Evolutionary conservation across 2,113 vertebrate genomes (phyloP).

Genomic region (Limnothrissa miodon): DNA sequence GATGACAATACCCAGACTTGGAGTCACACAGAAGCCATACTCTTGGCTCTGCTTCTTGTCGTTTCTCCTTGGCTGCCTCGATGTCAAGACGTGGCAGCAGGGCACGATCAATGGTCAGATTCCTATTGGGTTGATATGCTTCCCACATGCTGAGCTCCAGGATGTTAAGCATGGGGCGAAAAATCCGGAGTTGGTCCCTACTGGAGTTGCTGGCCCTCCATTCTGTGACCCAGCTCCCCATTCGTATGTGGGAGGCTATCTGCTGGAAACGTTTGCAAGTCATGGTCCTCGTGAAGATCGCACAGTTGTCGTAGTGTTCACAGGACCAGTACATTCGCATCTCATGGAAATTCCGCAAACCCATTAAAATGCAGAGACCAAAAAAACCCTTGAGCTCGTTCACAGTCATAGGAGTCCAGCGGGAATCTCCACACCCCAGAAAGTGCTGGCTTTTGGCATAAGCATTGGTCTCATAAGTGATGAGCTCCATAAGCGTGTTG

Average conservation of each 20-base stretch:
- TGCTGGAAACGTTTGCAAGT: slow-evolving; percentile 65
- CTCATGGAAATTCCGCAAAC: slow-evolving; percentile 64
- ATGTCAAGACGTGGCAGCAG: slow-evolving; percentile 63
- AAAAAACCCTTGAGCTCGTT: slow-evolving; percentile 70
- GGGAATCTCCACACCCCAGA: slow-evolving; percentile 20
- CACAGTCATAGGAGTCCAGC: slow-evolving; percentile 61
- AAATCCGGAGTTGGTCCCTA: slow-evolving; percentile 58
- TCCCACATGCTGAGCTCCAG: slow-evolving; percentile 63
- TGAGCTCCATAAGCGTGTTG: slow-evolving; percentile 52
- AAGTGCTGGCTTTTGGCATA: slow-evolving; percentile 53
- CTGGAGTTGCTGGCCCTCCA: background rate
- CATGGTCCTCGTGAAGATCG: slow-evolving; percentile 68
- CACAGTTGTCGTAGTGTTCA: slow-evolving; percentile 61
- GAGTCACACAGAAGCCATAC: slow-evolving; percentile 78
- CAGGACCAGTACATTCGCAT: slow-evolving; percentile 68
- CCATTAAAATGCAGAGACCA: slow-evolving; percentile 71
- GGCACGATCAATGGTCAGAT: slow-evolving; percentile 65
- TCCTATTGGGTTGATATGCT: slow-evolving; percentile 65
- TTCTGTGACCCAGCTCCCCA: slow-evolving; percentile 59
- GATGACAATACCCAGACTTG: slow-evolving; percentile 77
- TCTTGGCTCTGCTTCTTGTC: slow-evolving; percentile 53
- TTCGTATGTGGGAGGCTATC: slow-evolving; percentile 63
- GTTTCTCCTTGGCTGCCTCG: slow-evolving; percentile 35
- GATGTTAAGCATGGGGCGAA: slow-evolving; percentile 63
- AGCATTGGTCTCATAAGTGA: slow-evolving; percentile 67